phyloP scores from a whole-genome alignment of 2,113 vertebrate genomes.

The Leptocoma aspasia region DNA sequence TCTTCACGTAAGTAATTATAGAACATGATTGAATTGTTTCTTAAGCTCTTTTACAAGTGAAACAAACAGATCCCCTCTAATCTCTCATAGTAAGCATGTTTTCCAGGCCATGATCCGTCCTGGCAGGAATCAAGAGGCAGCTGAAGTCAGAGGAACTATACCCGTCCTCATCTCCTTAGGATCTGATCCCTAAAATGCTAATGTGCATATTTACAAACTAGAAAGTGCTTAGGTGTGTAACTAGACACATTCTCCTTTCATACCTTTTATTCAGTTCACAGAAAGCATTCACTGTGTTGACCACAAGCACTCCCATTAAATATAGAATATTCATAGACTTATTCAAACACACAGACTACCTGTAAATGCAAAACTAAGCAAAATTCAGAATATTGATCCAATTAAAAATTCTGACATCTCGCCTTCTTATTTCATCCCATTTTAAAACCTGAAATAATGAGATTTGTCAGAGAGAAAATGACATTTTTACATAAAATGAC shows the following conservation, averaged over 20 bases:
- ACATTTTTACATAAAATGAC: neutral
- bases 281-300: neutral
- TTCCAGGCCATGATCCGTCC: neutral
- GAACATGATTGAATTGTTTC: constrained; percentile 48
- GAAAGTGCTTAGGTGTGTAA: neutral
- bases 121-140: neutral
- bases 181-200: neutral
- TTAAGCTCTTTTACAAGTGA: constrained; percentile 41
- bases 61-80: constrained; percentile 32
- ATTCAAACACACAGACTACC: neutral
- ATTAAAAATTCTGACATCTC: neutral
- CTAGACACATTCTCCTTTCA: neutral
- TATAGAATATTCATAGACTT: neutral
- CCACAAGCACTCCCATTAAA: fast-evolving
- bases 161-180: neutral
- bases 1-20: neutral
- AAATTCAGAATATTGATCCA: neutral
- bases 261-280: neutral
- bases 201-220: neutral
- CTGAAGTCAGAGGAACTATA: neutral
- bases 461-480: neutral
- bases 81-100: constrained; percentile 34
- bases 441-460: neutral
- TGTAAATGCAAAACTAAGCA: neutral
- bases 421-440: neutral